These are phyloP conservation scores for Perizoma affinitatum DNA, from an alignment of 2,888 invertebrate species.

Conservation along the genomic window DNA sequence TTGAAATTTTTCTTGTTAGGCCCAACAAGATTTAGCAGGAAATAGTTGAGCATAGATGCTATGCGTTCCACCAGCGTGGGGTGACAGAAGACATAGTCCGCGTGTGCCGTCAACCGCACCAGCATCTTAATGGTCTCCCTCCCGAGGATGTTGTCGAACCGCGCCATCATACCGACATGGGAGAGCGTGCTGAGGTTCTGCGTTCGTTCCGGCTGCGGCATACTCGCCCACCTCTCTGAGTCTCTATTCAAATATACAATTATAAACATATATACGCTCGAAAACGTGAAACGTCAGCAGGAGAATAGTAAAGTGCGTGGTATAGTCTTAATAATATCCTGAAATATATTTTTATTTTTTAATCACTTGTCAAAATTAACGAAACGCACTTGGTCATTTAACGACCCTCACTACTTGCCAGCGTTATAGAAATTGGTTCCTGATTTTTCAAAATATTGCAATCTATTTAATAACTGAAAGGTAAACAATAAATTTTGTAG, in stretches of 20 bases:
- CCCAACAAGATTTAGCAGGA: constrained; percentile 94
- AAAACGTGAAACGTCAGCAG: too few relatives aligned
- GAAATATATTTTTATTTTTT: too few relatives aligned
- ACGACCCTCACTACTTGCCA: too few relatives aligned
- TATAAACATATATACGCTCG: too few relatives aligned
- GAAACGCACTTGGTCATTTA: too few relatives aligned
- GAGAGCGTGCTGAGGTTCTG: constrained; percentile 89
- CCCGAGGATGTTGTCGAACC: constrained; percentile 96
- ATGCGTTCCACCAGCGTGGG: constrained; percentile 96
- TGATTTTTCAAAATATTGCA: too few relatives aligned
- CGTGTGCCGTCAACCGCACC: constrained; percentile 89
- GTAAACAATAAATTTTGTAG: too few relatives aligned
- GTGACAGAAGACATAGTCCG: constrained; percentile 93
- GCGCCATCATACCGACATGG: constrained; percentile 92
- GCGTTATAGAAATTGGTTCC: too few relatives aligned
- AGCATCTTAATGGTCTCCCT: constrained; percentile 94
- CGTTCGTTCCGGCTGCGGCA: constrained; percentile 88
- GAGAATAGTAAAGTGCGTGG: too few relatives aligned
- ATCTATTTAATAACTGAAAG: too few relatives aligned
- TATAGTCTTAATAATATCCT: too few relatives aligned
- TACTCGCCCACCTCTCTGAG: constrained; percentile 88
- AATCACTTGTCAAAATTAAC: too few relatives aligned
- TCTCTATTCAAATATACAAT: constrained; percentile 74
- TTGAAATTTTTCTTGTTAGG: constrained; percentile 96
- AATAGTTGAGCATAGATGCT: constrained; percentile 98